Base-by-base conservation (phyloP, 2,797 vertebrate genomes). In the Sarcophilus harrisii region DNA sequence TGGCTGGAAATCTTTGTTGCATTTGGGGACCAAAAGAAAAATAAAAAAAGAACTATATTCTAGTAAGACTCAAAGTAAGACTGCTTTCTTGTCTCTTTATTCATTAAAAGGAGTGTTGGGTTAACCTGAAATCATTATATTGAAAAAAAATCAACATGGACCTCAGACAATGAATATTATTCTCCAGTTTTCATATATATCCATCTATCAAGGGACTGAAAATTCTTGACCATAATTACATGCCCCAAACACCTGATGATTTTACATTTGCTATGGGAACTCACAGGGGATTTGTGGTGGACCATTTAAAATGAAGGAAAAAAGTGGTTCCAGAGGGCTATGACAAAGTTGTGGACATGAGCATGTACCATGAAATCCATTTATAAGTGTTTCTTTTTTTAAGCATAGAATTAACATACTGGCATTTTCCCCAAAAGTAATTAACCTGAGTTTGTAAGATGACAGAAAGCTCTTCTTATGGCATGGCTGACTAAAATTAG, bases 1-100 rank as follows among this genome's bases (percentile, higher is more conserved):
- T 95, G 73, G 90, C 97, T 97, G 90, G n/a, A 97, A 96, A 97
- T 96, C 55, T 97, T 96, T 73, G 93, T 97, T 98, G 91, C 96
- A 95, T 96, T 58, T 95, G 96, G 91, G 91, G 55, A 95, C 95
- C 96, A 60, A n/a, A n/a, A n/a, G n/a, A n/a, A n/a, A n/a, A n/a
- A 96, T 30, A 30, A 58, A 91, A 95, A 95, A 92, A 94, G 62
- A 96, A 54, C 81, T 57, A 55, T 59, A 18, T 96, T 97, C 92
- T 62, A 90, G 62, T 58, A 96, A 92, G 62, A 66, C 96, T 96
- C 95, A 92, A 95, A 93, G 57, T 18, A 95, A 91, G 93, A 95
- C 87, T 95, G 59, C 0, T 94, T 96, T 96, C 95, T 97, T 97
- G 16, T 96, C 59, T 45, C 94, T 14, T 62, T 38, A 1, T 52